Conservation (phyloP, 2,888 invertebrate genomes). For the Catocala fraxini region DNA sequence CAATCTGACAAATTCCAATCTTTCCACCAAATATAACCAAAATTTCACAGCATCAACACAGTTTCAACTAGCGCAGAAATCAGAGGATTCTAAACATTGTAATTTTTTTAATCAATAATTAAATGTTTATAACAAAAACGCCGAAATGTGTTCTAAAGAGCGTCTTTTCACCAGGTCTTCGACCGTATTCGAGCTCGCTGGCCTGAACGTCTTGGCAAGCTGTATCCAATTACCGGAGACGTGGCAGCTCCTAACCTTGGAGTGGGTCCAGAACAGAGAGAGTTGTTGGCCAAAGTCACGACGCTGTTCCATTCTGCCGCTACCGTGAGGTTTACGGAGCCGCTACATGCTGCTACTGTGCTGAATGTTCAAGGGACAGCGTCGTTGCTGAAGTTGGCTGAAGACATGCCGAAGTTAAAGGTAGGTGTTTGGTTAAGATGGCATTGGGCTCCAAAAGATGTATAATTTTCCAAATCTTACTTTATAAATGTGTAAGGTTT, state of each 20-base stretch:
- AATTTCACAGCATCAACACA: too few relatives aligned
- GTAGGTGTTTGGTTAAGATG: conserved; percentile 63
- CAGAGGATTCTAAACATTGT: too few relatives aligned
- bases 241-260: conserved; percentile 91
- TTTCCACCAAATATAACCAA: too few relatives aligned
- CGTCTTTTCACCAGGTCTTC: conserved; percentile 86
- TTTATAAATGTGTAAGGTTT: too few relatives aligned
- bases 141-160: too few relatives aligned
- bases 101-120: too few relatives aligned
- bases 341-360: conserved; percentile 94
- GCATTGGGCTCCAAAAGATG: too few relatives aligned
- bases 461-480: too few relatives aligned
- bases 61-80: too few relatives aligned
- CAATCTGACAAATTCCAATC: too few relatives aligned
- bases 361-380: conserved; percentile 97
- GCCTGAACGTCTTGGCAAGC: conserved; percentile 90
- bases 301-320: conserved; percentile 98
- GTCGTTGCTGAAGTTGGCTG: conserved; percentile 93
- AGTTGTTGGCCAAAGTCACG: conserved; percentile 90
- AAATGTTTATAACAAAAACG: too few relatives aligned
- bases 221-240: conserved; percentile 92
- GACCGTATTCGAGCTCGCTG: conserved; percentile 89
- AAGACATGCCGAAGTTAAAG: conserved; percentile 92
- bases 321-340: conserved; percentile 97
- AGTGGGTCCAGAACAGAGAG: conserved; percentile 89